Percentiles rank a stretch among this genome's conserved stretches.
These are phyloP conservation scores for Trachurus trachurus DNA, from an alignment of 2,797 vertebrate species.

Conservation along the genomic window DNA sequence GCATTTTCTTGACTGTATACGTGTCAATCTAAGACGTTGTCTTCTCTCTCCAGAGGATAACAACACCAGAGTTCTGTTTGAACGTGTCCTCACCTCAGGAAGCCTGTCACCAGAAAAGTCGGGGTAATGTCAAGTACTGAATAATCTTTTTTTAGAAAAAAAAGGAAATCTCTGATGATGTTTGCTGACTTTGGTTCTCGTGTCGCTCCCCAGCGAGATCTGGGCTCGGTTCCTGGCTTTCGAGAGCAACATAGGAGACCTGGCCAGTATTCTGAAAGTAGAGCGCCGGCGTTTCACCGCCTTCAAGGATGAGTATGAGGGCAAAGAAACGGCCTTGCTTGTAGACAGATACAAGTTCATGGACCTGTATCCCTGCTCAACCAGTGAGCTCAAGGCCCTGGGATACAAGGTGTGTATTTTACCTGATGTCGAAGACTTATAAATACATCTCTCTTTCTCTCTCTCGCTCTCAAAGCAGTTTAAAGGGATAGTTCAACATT, in stretches of 20 bases:
- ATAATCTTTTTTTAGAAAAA: background rate
- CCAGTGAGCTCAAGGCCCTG: conserved; percentile 97
- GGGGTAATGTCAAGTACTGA: conserved; percentile 86
- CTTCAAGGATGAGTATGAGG: conserved; percentile 98
- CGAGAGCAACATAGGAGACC: conserved; percentile 98
- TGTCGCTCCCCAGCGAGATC: conserved; percentile 89
- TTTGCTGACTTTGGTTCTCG: conserved; percentile 8
- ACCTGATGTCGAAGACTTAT: background rate
- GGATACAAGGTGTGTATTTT: conserved; percentile 93
- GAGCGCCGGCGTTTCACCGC: conserved; percentile 96
- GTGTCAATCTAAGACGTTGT: background rate
- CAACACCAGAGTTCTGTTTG: conserved; percentile 99
- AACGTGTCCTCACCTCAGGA: conserved; percentile 98
- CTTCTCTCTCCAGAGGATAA: conserved; percentile 92
- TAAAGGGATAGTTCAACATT: too few relatives aligned
- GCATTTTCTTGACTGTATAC: background rate
- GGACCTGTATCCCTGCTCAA: conserved; percentile 98
- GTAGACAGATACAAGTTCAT: conserved; percentile 99
- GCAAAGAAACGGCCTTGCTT: conserved; percentile 97
- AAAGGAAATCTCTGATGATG: fast-evolving
- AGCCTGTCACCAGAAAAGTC: conserved; percentile 98
- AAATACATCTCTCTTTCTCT: background rate
- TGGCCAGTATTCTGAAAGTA: conserved; percentile 98
- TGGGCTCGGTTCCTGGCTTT: conserved; percentile 99
- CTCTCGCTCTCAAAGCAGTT: too few relatives aligned